phyloP scores from a whole-genome alignment of 2,888 invertebrate genomes.

The Criorhina ranunculi region DNA sequence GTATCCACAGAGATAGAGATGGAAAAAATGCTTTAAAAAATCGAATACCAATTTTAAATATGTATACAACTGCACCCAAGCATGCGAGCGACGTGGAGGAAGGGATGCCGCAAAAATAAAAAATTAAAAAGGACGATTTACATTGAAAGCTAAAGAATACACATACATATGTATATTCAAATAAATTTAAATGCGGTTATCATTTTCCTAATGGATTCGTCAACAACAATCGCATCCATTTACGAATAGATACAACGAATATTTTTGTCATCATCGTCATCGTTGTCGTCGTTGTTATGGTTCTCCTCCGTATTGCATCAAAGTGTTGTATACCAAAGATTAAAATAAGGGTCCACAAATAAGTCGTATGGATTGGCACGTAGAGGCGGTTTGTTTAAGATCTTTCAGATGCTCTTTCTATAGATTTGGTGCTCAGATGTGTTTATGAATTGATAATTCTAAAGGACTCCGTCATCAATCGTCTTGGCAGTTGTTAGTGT shows the following conservation, averaged over 20 bases:
- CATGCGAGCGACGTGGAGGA: too few species aligned
- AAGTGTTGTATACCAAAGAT: conserved; percentile 2
- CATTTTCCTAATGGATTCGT: conserved; percentile 62
- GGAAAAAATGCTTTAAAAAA: conserved; percentile 16
- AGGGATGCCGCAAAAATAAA: background rate
- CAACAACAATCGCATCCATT: conserved; percentile 59
- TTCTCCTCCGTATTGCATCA: conserved; percentile 7
- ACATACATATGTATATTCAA: conserved; percentile 22
- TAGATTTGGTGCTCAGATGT: too few species aligned
- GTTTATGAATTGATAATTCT: too few species aligned
- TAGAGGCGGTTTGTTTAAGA: background rate
- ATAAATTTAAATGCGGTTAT: conserved; percentile 63
- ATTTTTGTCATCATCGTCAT: conserved; percentile 5
- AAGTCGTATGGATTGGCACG: background rate
- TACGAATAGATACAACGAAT: conserved; percentile 19
- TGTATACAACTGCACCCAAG: background rate
- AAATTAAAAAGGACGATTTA: conserved; percentile 13
- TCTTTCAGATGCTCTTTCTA: background rate
- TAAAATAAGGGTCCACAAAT: background rate
- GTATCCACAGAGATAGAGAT: background rate
- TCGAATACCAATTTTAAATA: conserved; percentile 17
- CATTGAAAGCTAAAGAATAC: conserved; percentile 1
- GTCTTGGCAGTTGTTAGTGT: too few species aligned
- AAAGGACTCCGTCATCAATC: too few species aligned
- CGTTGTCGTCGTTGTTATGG: conserved; percentile 4